Conservation (phyloP, 2,113 vertebrate species). For the Tachuris rubrigastra region DNA sequence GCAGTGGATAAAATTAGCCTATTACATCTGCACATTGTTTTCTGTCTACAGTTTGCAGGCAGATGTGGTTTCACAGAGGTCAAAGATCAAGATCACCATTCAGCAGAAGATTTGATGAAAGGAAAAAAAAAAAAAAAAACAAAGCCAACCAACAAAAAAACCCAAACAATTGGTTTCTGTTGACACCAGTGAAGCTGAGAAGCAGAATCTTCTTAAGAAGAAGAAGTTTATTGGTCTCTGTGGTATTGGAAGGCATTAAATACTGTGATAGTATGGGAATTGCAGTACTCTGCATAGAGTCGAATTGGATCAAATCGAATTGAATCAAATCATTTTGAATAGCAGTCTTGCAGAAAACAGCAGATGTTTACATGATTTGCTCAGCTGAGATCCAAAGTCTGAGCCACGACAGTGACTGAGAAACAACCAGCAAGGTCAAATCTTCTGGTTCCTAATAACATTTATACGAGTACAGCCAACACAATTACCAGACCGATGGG, state of each 20-base stretch:
- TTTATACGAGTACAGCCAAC: constrained; percentile 33
- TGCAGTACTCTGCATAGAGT: background rate
- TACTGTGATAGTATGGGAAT: background rate
- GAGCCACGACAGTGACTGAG: constrained; percentile 57
- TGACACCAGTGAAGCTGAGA: background rate
- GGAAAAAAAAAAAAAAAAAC: background rate
- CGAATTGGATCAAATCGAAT: constrained; percentile 6
- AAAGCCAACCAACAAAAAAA: background rate
- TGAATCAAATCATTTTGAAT: constrained; percentile 27
- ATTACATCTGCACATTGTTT: background rate
- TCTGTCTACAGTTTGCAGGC: background rate
- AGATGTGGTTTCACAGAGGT: background rate
- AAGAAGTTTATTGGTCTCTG: background rate
- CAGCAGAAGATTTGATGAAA: background rate
- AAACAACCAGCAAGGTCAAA: constrained; percentile 66
- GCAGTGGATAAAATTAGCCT: background rate
- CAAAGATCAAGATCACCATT: background rate
- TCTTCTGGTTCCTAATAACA: constrained; percentile 54
- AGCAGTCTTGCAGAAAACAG: constrained; percentile 31
- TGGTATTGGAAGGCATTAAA: background rate
- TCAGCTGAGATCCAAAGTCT: constrained; percentile 55
- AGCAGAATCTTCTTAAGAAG: background rate
- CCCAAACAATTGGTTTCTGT: background rate
- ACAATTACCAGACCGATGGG: background rate
- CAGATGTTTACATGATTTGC: constrained; percentile 42